Evolutionary conservation across 2,797 vertebrate genomes (phyloP).

Genomic region (Triplophysa yarkandensis): DNA sequence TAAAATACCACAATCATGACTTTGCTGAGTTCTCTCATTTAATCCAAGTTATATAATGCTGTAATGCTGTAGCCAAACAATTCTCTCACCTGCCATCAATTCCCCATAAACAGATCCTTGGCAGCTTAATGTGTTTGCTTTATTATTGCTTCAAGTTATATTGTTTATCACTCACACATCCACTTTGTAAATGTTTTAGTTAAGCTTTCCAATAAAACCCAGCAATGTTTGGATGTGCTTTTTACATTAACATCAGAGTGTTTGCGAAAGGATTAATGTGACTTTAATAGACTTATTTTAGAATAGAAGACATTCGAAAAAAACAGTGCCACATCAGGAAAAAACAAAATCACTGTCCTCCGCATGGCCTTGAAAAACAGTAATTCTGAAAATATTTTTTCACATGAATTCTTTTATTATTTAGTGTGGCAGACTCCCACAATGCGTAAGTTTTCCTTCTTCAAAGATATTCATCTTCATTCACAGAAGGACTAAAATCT

Average conservation of each 20-base stretch:
- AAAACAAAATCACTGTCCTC: not conserved
- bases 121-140: not conserved
- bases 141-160: not conserved
- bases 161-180: not conserved
- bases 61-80: slow-evolving; percentile 1
- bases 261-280: too few species aligned
- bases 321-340: too few species aligned
- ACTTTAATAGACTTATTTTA: too few species aligned
- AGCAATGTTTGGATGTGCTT: too few species aligned
- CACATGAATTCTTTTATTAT: not conserved
- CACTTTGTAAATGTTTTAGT: slow-evolving; percentile 6
- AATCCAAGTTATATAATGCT: not conserved
- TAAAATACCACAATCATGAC: not conserved
- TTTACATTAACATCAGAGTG: too few species aligned
- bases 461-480: too few species aligned
- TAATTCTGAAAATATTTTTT: not conserved
- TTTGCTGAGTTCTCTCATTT: not conserved
- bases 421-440: not conserved
- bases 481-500: not conserved
- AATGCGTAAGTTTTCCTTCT: not conserved
- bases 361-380: not conserved
- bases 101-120: not conserved
- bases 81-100: not conserved
- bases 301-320: too few species aligned
- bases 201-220: not conserved